Percentiles rank a stretch among this genome's conserved stretches.
Evolutionary conservation across 2,113 vertebrate genomes (phyloP).

Genomic region (Podarcis cretensis): DNA sequence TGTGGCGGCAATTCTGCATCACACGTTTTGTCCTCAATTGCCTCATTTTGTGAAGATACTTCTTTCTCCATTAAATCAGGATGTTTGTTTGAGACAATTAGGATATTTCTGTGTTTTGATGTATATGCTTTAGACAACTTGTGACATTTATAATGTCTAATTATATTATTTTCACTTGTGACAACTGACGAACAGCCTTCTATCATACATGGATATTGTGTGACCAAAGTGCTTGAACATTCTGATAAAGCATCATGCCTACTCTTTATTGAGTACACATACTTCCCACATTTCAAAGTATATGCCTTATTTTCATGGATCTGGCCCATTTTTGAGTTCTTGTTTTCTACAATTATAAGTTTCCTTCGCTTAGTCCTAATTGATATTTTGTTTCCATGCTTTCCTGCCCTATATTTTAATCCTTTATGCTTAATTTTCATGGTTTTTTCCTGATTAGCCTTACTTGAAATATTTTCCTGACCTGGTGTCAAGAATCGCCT

Average conservation of each 20-base stretch:
- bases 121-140: conserved; percentile 93
- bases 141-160: conserved; percentile 94
- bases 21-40: conserved; percentile 59
- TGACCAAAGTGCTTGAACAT: conserved; percentile 86
- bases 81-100: conserved; percentile 90
- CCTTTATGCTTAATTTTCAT: conserved; percentile 78
- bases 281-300: conserved; percentile 80
- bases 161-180: conserved; percentile 89
- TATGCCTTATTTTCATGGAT: conserved; percentile 76
- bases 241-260: conserved; percentile 88
- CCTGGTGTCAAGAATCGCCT: conserved; percentile 78
- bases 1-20: conserved; percentile 59
- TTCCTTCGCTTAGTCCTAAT: conserved; percentile 80
- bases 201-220: conserved; percentile 97
- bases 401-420: conserved; percentile 80
- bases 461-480: conserved; percentile 81
- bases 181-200: conserved; percentile 93
- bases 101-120: conserved; percentile 88
- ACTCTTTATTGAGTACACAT: conserved; percentile 84
- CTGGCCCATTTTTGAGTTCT: conserved; percentile 68
- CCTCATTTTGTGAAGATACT: conserved; percentile 76
- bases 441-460: conserved; percentile 81
- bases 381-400: conserved; percentile 82
- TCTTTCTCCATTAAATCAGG: conserved; percentile 75
- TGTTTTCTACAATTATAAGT: conserved; percentile 63